Conservation (phyloP, 64 coral and sea anemone genomes). For the Catalaphyllia jardinei region DNA sequence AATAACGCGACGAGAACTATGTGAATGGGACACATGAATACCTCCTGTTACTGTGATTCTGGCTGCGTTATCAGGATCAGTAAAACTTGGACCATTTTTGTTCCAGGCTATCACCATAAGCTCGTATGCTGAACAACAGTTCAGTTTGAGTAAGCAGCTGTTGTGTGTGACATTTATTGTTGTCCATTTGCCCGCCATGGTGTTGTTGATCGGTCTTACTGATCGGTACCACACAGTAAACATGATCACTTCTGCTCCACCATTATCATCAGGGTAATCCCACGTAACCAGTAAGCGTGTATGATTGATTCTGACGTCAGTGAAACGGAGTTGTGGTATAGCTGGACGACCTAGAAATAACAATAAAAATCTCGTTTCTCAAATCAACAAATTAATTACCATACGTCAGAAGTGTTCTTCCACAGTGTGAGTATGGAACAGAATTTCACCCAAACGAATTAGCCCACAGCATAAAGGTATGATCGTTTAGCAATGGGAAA, state of each 20-base stretch:
- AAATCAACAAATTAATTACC: too few relatives aligned
- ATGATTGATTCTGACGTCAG: not conserved
- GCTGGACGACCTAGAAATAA: not conserved
- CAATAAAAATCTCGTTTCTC: not conserved
- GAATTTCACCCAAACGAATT: too few relatives aligned
- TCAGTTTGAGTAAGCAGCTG: not conserved
- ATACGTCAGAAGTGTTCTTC: too few relatives aligned
- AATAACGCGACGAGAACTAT: not conserved
- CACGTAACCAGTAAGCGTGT: not conserved
- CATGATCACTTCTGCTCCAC: not conserved
- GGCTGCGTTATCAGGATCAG: slow-evolving; percentile 3
- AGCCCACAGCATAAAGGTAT: too few relatives aligned
- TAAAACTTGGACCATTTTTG: not conserved
- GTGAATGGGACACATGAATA: not conserved
- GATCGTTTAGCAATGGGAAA: too few relatives aligned
- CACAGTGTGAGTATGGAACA: too few relatives aligned
- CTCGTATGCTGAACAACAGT: slow-evolving; percentile 12
- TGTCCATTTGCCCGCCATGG: not conserved
- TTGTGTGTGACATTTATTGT: not conserved
- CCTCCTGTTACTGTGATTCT: slow-evolving; percentile 6
- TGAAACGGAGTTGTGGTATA: not conserved
- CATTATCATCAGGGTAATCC: not conserved
- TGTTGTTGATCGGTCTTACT: not conserved
- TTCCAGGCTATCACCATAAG: slow-evolving; percentile 35
- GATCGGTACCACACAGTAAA: slow-evolving; percentile 12